Base-by-base conservation (phyloP, 2,113 vertebrate species). In the Oryzias woworae region DNA sequence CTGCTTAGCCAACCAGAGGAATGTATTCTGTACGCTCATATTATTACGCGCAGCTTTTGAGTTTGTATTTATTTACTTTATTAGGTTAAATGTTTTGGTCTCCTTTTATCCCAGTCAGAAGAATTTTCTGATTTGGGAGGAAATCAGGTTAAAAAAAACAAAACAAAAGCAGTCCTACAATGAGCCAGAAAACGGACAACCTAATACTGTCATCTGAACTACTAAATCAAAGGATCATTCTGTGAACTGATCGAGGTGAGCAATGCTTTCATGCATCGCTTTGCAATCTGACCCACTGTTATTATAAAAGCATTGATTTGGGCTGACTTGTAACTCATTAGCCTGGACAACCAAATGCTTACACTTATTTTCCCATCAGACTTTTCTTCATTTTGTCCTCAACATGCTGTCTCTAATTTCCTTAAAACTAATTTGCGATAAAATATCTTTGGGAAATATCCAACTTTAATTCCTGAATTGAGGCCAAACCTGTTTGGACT, bases 401-500 rank as follows among this genome's bases (percentile, higher is more conserved):
- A 73, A 65, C 71, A 66, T 67, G 67, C 59, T 70, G 58, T 78
- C 53, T 47, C 45, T 65, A 67, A 72, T 74, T 81, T 69, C 52
- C 62, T 64, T 69, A 65, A 80, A 84, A 78, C 55, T 58, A 78
- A 88, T 79, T 71, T 71, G 62, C 54, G 71, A 84, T 87, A 85
- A 77, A 66, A 51, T 61, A 81, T 82, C 81, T 78, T 55, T 67
- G 67, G 42, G 48, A 63, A 68, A 70, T 71, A 83, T 82, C 74
- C 60, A 68, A 47, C 56, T 49, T 28, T 85, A 87, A 89, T 89
- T 20, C 58, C 56, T 58, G 64, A 62, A 80, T 75, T 54, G 41
- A 45, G 75, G 61, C 45, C 76, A 66, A 53, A 63, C 78, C 70
- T 81, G 47, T 82, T 41, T 51, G 42, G 44, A 20, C 47, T 63